These are phyloP conservation scores for Thalassoma bifasciatum DNA, from an alignment of 2,113 vertebrate species.

Conservation along the genomic window DNA sequence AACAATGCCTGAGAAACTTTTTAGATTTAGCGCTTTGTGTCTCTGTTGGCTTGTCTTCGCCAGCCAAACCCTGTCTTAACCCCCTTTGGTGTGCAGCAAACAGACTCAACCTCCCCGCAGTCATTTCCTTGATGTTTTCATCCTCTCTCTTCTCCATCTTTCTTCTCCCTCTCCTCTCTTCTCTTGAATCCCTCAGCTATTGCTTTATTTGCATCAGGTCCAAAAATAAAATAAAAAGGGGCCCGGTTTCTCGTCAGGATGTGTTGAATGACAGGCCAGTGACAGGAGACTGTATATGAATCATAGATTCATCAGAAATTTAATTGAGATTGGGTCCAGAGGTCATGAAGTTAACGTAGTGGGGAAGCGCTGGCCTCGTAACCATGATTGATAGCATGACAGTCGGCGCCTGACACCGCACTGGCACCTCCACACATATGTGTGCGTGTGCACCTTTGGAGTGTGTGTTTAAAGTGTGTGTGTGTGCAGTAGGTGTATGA, in stretches of 20 bases:
- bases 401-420: slow-evolving; percentile 42
- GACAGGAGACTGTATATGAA: slow-evolving; percentile 71
- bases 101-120: slow-evolving; percentile 77
- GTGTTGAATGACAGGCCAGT: slow-evolving; percentile 72
- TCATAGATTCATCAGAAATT: slow-evolving; percentile 75
- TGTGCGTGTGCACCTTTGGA: slow-evolving; percentile 2
- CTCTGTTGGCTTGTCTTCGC: slow-evolving; percentile 82
- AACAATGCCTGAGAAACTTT: slow-evolving; percentile 84
- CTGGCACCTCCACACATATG: slow-evolving; percentile 36
- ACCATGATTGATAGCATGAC: slow-evolving; percentile 77
- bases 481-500: neutral
- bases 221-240: slow-evolving; percentile 79
- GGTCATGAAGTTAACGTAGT: slow-evolving; percentile 77
- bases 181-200: slow-evolving; percentile 79
- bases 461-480: neutral
- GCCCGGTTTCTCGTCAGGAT: slow-evolving; percentile 57
- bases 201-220: slow-evolving; percentile 82
- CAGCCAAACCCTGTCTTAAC: slow-evolving; percentile 83
- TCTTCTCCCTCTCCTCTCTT: slow-evolving; percentile 59
- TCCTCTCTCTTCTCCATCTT: slow-evolving; percentile 66
- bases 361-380: slow-evolving; percentile 70
- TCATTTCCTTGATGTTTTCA: slow-evolving; percentile 80
- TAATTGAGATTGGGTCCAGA: slow-evolving; percentile 75
- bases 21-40: slow-evolving; percentile 79
- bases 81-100: slow-evolving; percentile 81